A percentile compares a stretch with the other conserved stretches of the same genome.
These are phyloP conservation scores for Acromyrmex heyeri DNA, from an alignment of 1,140 invertebrate species.

Conservation along the genomic window DNA sequence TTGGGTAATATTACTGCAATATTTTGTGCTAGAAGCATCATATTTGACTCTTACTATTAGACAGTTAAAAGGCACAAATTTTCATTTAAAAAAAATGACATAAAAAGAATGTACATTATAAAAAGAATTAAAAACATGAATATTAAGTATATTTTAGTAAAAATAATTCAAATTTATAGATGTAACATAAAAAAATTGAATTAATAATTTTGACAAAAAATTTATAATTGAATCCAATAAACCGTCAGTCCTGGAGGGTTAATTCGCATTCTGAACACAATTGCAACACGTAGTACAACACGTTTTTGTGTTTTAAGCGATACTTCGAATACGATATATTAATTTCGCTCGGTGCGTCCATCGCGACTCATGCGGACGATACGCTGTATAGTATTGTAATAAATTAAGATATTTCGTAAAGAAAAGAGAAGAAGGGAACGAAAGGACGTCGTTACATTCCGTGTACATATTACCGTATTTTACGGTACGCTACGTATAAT, in stretches of 20 bases:
- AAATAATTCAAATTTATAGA: no score
- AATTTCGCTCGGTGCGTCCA: slow-evolving; percentile 1
- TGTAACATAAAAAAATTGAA: no score
- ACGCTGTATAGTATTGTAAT: slow-evolving; percentile 57
- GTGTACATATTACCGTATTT: slow-evolving; percentile 56
- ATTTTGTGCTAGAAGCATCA: no score
- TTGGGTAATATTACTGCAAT: no score
- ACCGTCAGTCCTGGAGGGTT: neutral
- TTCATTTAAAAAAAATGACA: no score
- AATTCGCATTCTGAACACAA: neutral
- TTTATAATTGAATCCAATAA: no score
- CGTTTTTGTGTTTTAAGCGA: slow-evolving; percentile 21
- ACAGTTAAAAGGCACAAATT: no score
- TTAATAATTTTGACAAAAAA: no score
- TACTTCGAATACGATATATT: slow-evolving; percentile 16
- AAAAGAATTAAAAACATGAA: no score
- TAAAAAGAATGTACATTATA: no score
- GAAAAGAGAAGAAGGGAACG: neutral
- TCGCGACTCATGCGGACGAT: neutral
- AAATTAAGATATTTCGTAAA: slow-evolving; percentile 34
- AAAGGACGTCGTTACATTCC: slow-evolving; percentile 25
- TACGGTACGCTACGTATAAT: slow-evolving; percentile 12
- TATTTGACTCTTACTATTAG: no score
- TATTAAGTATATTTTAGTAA: no score
- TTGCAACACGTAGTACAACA: slow-evolving; percentile 3